phyloP scores from a whole-genome alignment of 2,113 vertebrate species.

The Zootoca vivipara region DNA sequence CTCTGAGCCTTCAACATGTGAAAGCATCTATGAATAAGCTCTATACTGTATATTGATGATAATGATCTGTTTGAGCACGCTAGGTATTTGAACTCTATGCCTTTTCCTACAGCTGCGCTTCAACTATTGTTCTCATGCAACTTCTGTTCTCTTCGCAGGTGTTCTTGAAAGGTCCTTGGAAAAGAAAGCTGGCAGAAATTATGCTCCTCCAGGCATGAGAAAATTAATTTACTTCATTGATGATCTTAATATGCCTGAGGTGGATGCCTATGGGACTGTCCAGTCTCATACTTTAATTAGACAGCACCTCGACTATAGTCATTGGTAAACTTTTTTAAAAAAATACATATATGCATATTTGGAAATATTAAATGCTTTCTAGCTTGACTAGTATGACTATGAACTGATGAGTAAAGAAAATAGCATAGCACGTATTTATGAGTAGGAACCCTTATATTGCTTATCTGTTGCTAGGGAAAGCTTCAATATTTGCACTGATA shows the following conservation, averaged over 20 bases:
- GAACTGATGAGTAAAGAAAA: neutral
- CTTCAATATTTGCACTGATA: neutral
- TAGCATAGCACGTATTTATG: neutral
- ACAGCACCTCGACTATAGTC: constrained; percentile 79
- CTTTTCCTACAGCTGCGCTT: neutral
- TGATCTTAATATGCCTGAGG: constrained; percentile 82
- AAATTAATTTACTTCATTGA: constrained; percentile 84
- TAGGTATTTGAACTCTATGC: neutral
- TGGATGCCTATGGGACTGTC: constrained; percentile 78
- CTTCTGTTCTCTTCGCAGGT: constrained; percentile 62
- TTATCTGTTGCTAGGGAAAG: neutral
- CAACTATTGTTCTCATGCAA: constrained; percentile 25
- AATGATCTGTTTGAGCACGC: neutral
- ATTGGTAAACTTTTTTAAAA: constrained; percentile 70
- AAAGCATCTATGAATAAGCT: neutral
- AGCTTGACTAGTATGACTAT: neutral
- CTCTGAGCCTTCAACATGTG: neutral
- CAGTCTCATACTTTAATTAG: constrained; percentile 81
- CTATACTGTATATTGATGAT: neutral
- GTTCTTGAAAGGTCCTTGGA: constrained; percentile 81
- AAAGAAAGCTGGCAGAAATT: constrained; percentile 83
- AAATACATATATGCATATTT: neutral
- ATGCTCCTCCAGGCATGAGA: constrained; percentile 77
- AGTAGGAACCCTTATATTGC: neutral
- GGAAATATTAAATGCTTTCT: neutral